Base-by-base conservation (phyloP, 92 coral and sea anemone species). In the Phenganax stokvisi region DNA sequence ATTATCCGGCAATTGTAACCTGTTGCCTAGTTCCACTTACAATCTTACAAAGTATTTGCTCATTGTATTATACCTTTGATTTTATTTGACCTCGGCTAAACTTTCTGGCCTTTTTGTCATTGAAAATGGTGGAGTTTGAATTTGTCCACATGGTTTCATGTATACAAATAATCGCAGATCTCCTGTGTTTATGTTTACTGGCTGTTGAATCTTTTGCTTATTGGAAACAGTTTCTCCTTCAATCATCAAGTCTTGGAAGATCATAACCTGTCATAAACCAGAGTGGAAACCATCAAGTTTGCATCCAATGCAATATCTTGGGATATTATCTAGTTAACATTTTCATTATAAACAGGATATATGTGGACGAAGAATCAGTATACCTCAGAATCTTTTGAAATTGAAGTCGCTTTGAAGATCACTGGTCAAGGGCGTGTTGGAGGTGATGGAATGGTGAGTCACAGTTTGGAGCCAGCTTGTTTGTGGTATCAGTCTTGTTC, bases 341-440 rank as follows among this genome's bases (percentile, higher is more conserved):
- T 31, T 76, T 57, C 15, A 57, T 25, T 25, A 7, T 53, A 37
- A 37, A 10, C 62, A 94, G 98, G 98, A 17, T 89, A 73, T 72
- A 76, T 89, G 77, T 94, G 98, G 98, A 84, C 97, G 28, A 89
- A 84, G 57, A 84, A 84, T 77, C 85, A 86, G 52, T 94, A 88
- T 77, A 79, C 90, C 12, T 87, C 86, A 72, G 96, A 90, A 44
- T 94, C 92, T 89, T 94, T 96, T 96, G 98, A 94, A 77, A 86
- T 89, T 37, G 98, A 94, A 78, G 81, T 84, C 25, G 77, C 91
- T 53, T 76, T 94, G 44, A 84, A 92, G 89, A 92, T 94, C 15
- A 90, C 98, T 54, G 98, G 98, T 5, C 84, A 90, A 80, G 98
- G 98, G 10, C 81, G 98, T 80, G 88, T 94, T 53, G 98, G 98